phyloP scores from a whole-genome alignment of 2,113 vertebrate genomes.

The Oophaga pumilio region DNA sequence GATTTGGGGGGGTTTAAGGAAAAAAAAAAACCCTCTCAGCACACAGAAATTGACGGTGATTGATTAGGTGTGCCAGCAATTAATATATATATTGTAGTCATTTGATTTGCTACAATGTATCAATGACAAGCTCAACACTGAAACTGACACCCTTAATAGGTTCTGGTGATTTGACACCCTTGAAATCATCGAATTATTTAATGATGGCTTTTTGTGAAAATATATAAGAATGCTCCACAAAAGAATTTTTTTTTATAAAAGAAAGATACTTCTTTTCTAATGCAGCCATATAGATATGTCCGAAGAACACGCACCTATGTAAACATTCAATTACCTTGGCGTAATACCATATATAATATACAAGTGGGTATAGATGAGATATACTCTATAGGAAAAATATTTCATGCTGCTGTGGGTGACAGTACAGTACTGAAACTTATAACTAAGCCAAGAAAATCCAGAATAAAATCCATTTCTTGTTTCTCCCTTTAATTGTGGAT shows the following conservation, averaged over 20 bases:
- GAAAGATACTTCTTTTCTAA: background rate
- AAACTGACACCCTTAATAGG: conserved; percentile 59
- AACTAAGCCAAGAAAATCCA: background rate
- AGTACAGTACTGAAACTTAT: background rate
- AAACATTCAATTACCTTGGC: background rate
- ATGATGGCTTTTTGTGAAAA: conserved; percentile 46
- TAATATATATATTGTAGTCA: conserved; percentile 60
- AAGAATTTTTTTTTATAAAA: background rate
- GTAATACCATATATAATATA: background rate
- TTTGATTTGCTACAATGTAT: conserved; percentile 59
- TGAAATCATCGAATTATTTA: conserved; percentile 51
- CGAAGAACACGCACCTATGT: background rate
- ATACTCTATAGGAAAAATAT: background rate
- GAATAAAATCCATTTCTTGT: background rate
- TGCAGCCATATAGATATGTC: background rate
- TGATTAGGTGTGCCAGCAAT: conserved; percentile 59
- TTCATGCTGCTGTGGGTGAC: background rate
- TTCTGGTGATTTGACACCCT: conserved; percentile 54
- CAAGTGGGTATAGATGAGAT: background rate
- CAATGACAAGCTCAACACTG: conserved; percentile 58
- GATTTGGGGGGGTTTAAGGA: conserved; percentile 35
- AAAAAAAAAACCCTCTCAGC: conserved; percentile 23
- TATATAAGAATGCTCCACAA: conserved; percentile 26
- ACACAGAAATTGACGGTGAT: conserved; percentile 55
- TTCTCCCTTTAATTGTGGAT: background rate